Conservation (phyloP, 1,140 invertebrate species). For the Ditylenchus dipsaci region DNA sequence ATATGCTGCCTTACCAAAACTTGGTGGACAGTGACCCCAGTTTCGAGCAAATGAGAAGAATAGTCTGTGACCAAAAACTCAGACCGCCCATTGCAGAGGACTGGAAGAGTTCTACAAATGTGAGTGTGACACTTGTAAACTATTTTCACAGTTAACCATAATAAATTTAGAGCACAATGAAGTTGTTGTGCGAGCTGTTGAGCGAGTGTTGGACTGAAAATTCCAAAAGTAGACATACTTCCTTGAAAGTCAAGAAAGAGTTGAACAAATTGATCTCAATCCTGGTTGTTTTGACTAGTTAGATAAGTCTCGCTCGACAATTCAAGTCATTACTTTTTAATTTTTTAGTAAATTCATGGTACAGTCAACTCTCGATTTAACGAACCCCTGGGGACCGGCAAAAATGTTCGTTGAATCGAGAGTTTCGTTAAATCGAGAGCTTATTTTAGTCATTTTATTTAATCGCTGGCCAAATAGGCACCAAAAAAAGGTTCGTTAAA, state of each 20-base stretch:
- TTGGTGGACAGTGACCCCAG: slow-evolving; percentile 12
- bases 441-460: no score
- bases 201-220: not conserved
- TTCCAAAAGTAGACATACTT: not conserved
- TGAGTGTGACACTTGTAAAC: not conserved
- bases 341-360: no score
- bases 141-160: no score
- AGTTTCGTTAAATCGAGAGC: no score
- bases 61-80: slow-evolving; percentile 20
- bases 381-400: no score
- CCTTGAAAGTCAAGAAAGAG: slow-evolving; percentile 10
- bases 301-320: no score
- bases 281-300: not conserved
- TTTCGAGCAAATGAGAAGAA: slow-evolving; percentile 24
- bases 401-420: no score
- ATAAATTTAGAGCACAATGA: not conserved
- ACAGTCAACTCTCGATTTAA: no score
- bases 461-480: no score
- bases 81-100: slow-evolving; percentile 2
- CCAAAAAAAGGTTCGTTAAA: no score
- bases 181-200: slow-evolving; percentile 7
- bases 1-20: slow-evolving; percentile 5
- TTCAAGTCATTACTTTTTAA: no score
- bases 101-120: not conserved
- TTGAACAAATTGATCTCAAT: slow-evolving; percentile 1